Evolutionary conservation across 2,888 invertebrate species (phyloP), one percentile per base, ranked within the genome.

Genomic region (Cremastobaeus sp.): DNA sequence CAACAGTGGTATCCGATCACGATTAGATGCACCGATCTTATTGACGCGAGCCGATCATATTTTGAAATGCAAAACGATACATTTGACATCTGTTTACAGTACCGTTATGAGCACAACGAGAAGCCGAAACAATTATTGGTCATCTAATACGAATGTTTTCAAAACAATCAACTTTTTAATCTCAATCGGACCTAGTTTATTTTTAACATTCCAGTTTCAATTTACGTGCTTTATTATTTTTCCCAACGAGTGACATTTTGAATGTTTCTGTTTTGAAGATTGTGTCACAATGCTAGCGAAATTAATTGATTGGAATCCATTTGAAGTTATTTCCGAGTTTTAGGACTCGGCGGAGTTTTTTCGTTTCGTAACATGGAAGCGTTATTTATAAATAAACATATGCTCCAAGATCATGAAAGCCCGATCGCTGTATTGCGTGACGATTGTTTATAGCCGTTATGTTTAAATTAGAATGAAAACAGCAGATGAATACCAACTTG

Each of bases 11-110:
- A 66, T 66, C 48, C 28, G 20, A 47, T 66, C 55, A 55, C 65
- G 55, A 55, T 55, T 66, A 66, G 65, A 65, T 65, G 55, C 35
- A 55, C 35, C 54, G 35, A 55, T 65, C 65, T 65, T 65, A 55
- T 55, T 65, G 39, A 65, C 54, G 18, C 30, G n/a, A 14, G n/a
- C 54, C 20, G 65, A 47, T 65, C 55, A 30, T 55, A 55, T 65
- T 65, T 43, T 64, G 64, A 65, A 65, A 54, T 37, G 45, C 54
- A 65, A 54, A 64, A 45, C 28, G 52, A 39, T 64, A 52, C 45
- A 35, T 52, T 43, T 43, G 52, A 52, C 52, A 64, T 64, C 34
- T 64, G 64, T 45, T 54, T 43, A 21, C 20, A n/a, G 32, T 32
- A 11, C 39, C 48, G 48, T 39, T 45, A 45, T 11, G 9, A 11